phyloP scores from a whole-genome alignment of 2,888 invertebrate species.

The Drosophila setosimentum region DNA sequence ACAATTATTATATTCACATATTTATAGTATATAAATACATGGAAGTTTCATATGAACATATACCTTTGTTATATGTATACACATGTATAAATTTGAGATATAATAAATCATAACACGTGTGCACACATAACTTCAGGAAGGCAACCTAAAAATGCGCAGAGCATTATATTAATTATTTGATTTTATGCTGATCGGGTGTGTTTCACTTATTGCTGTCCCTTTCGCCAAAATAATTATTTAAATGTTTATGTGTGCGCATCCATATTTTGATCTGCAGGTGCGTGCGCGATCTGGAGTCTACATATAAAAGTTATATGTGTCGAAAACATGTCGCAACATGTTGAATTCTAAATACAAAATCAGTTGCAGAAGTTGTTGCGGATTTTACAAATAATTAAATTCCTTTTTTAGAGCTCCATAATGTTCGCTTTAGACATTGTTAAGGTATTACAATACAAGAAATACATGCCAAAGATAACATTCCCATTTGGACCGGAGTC shows the following conservation, averaged over 20 bases:
- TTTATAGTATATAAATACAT: background rate
- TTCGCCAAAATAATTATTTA: background rate
- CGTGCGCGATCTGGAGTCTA: background rate
- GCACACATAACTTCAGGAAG: constrained; percentile 2
- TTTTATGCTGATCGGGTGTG: background rate
- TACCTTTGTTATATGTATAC: background rate
- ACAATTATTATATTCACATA: background rate
- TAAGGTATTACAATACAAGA: background rate
- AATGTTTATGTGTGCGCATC: background rate
- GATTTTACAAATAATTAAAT: background rate
- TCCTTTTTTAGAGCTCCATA: background rate
- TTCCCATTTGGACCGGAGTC: background rate
- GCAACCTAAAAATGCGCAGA: background rate
- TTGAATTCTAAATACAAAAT: background rate
- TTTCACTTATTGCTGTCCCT: background rate
- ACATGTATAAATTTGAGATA: background rate
- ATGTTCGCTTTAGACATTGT: background rate
- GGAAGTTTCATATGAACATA: background rate
- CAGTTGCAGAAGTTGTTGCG: background rate
- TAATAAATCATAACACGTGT: constrained; percentile 6
- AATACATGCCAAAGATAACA: background rate
- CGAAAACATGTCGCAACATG: background rate
- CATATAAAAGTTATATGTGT: background rate
- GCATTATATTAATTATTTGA: background rate
- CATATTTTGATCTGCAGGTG: background rate